phyloP scores from a whole-genome alignment of 2,113 vertebrate genomes.

The Cnemophilus loriae region DNA sequence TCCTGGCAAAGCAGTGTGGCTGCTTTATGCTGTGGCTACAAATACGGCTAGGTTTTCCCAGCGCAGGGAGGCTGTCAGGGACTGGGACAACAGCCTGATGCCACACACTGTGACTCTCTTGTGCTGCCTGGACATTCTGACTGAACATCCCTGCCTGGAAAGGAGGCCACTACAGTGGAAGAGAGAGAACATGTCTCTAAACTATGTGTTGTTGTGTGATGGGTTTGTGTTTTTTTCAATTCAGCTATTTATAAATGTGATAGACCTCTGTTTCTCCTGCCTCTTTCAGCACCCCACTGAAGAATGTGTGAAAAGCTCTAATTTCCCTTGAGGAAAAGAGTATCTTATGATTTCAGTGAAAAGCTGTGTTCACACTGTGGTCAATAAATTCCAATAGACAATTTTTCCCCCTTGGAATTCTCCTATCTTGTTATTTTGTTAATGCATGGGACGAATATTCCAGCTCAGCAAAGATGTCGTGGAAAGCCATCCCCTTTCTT shows the following conservation, averaged over 20 bases:
- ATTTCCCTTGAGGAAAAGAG: slow-evolving; percentile 51
- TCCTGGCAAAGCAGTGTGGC: neutral
- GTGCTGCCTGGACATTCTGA: neutral
- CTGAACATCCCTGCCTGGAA: fast-evolving
- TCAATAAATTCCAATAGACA: slow-evolving; percentile 42
- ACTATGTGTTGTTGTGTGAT: neutral
- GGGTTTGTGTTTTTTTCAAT: neutral
- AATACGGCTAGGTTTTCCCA: neutral
- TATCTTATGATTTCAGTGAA: slow-evolving; percentile 37
- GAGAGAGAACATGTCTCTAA: neutral
- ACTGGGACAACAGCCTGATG: fast-evolving
- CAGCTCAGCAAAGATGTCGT: neutral
- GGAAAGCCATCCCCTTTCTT: neutral
- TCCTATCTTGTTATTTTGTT: neutral
- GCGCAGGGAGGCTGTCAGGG: neutral
- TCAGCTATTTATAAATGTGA: slow-evolving; percentile 53
- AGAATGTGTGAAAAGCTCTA: slow-evolving; percentile 55
- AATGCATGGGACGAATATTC: neutral
- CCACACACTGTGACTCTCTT: fast-evolving
- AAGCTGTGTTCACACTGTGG: neutral
- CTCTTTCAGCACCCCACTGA: slow-evolving; percentile 29
- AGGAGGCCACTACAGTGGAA: neutral
- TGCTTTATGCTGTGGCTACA: neutral
- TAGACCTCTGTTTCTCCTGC: slow-evolving; percentile 33
- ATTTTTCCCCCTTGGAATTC: neutral